phyloP scores from a whole-genome alignment of 1,140 invertebrate genomes.

The Aphelinus atriplicis region DNA sequence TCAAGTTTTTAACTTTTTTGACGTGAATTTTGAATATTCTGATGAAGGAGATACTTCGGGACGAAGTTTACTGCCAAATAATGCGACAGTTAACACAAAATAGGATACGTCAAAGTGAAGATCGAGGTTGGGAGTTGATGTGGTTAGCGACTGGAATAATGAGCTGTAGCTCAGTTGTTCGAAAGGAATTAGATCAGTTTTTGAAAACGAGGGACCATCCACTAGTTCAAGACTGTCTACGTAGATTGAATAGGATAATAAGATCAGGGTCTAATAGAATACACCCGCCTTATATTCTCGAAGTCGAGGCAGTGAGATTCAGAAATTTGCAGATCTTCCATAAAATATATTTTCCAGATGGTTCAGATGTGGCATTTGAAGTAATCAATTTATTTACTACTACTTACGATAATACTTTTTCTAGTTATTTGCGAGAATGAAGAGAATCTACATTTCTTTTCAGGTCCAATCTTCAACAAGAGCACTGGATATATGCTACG shows the following conservation, averaged over 20 bases:
- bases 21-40: conserved; percentile 5
- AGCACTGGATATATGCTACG: conserved; percentile 85
- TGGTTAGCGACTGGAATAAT: conserved; percentile 91
- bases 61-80: conserved; percentile 94
- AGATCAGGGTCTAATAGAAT: conserved; percentile 80
- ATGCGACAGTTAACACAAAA: conserved; percentile 95
- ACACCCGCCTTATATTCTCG: conserved; percentile 91
- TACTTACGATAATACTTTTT: conserved; percentile 1
- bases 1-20: background rate
- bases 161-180: conserved; percentile 72
- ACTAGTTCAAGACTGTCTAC: conserved; percentile 83
- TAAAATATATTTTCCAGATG: conserved; percentile 93
- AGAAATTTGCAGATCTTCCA: conserved; percentile 95
- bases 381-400: conserved; percentile 62
- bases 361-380: conserved; percentile 85
- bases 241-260: conserved; percentile 82
- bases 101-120: conserved; percentile 82
- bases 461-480: conserved; percentile 86
- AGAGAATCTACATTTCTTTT: conserved; percentile 50
- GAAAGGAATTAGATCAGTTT: conserved; percentile 76
- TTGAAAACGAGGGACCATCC: conserved; percentile 81
- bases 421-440: background rate
- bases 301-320: conserved; percentile 95
- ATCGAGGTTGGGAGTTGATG: conserved; percentile 92
- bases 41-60: conserved; percentile 78